phyloP scores from a whole-genome alignment of 37 sponge, comb jelly and placozoan genomes.

The Corticium candelabrum region DNA sequence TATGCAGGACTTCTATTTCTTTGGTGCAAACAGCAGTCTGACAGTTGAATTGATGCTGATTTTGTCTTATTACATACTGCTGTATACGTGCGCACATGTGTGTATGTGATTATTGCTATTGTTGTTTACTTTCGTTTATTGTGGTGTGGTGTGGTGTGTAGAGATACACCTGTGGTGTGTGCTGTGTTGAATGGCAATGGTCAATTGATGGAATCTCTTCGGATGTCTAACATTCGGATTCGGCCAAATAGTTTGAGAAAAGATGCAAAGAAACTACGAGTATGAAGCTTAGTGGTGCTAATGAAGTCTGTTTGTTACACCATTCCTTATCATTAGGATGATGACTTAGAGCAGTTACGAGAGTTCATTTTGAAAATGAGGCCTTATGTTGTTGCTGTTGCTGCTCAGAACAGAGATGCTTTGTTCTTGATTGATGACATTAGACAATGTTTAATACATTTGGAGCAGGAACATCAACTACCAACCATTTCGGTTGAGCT shows the following conservation, averaged over 20 bases:
- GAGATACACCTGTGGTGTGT: conserved; percentile 41
- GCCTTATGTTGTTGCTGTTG: too few species aligned
- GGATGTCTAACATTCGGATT: conserved; percentile 45
- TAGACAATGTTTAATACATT: conserved; percentile 28
- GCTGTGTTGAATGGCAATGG: conserved; percentile 60
- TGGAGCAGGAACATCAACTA: conserved; percentile 50
- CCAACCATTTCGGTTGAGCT: conserved; percentile 26
- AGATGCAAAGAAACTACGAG: too few species aligned
- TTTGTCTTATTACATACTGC: too few species aligned
- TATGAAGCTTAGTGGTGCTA: too few species aligned
- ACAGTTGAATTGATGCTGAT: too few species aligned
- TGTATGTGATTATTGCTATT: conserved; percentile 3
- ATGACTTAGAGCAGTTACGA: too few species aligned
- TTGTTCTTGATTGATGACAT: conserved; percentile 50
- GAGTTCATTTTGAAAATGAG: too few species aligned
- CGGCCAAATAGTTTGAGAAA: conserved; percentile 33
- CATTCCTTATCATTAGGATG: too few species aligned
- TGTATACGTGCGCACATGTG: neutral
- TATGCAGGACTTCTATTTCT: too few species aligned
- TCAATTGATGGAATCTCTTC: conserved; percentile 46
- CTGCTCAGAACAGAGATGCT: conserved; percentile 60
- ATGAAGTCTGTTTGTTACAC: too few species aligned
- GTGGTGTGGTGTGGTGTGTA: neutral
- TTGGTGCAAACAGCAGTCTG: too few species aligned
- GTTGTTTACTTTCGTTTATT: neutral